Conservation (phyloP, 2,797 vertebrate genomes). For the Siniperca scherzeri region DNA sequence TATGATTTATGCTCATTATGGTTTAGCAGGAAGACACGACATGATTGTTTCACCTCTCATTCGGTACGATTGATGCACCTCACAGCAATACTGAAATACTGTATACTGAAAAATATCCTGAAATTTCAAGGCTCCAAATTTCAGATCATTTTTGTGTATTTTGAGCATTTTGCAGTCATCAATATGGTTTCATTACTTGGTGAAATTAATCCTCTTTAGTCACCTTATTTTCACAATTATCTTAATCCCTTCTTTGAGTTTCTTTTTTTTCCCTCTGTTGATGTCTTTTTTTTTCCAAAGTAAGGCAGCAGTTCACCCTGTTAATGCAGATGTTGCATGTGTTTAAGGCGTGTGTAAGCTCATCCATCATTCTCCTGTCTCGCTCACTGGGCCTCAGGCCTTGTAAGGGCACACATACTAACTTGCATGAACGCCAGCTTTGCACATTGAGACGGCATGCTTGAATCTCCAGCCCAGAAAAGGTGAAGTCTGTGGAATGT, state of each 20-base stretch:
- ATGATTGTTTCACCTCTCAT: constrained; percentile 12
- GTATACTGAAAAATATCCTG: too few relatives aligned
- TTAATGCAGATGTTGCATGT: constrained; percentile 77
- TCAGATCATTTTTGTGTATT: not conserved
- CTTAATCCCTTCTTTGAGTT: constrained; percentile 34
- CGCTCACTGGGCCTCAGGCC: constrained; percentile 50
- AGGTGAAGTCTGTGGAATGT: constrained; percentile 26
- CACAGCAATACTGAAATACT: not conserved
- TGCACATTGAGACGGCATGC: constrained; percentile 71
- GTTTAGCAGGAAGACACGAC: constrained; percentile 18
- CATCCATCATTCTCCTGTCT: constrained; percentile 67
- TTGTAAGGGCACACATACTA: constrained; percentile 84
- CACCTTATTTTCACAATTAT: too few relatives aligned
- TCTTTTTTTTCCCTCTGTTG: constrained; percentile 11
- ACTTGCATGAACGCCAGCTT: constrained; percentile 90
- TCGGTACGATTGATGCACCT: not conserved
- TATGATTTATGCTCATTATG: constrained; percentile 32
- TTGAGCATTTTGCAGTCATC: constrained; percentile 5
- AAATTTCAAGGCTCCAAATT: constrained; percentile 11
- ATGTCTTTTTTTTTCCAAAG: constrained; percentile 27
- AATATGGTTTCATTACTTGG: constrained; percentile 21
- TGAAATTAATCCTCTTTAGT: too few relatives aligned
- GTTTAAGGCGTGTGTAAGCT: constrained; percentile 56
- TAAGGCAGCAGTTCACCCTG: constrained; percentile 37
- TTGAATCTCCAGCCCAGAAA: constrained; percentile 48